Evolutionary conservation across 2,797 vertebrate species (phyloP).

Genomic region (Crocodylus rhombifer): DNA sequence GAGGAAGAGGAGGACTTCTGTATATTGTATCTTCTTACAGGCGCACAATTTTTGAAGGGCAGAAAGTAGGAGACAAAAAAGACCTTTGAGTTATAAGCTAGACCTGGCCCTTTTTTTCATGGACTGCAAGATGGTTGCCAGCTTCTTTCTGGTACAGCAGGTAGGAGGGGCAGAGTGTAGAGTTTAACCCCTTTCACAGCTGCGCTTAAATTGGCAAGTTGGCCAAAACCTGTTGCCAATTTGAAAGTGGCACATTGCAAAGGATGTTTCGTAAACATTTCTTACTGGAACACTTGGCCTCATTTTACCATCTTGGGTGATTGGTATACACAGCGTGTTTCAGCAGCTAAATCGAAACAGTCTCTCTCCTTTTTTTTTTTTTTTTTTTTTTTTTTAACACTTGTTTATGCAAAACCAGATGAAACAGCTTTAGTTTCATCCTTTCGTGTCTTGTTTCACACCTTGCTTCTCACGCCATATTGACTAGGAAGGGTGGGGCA

Average conservation of each 20-base stretch:
- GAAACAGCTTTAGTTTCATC: conserved; percentile 48
- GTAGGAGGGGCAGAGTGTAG: no score
- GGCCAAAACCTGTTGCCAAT: no score
- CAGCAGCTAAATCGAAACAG: neutral
- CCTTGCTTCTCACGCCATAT: neutral
- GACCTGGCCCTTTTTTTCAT: no score
- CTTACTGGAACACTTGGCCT: neutral
- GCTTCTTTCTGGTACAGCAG: no score
- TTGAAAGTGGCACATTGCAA: neutral
- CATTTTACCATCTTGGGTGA: neutral
- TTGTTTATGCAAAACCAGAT: conserved; percentile 63
- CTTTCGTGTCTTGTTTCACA: conserved; percentile 38
- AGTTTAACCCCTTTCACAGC: no score
- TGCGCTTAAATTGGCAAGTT: no score
- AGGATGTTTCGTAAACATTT: neutral
- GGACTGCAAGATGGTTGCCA: no score
- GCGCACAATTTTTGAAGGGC: no score
- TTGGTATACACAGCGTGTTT: conserved; percentile 19
- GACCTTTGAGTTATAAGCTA: no score
- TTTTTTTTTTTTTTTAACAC: neutral
- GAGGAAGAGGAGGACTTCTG: no score
- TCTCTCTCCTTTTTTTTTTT: conserved; percentile 6
- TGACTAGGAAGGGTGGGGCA: neutral
- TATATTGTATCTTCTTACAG: no score
- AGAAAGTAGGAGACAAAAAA: no score